A percentile compares a stretch with the other conserved stretches of the same genome.
These are phyloP conservation scores for Candidula unifasciata DNA, from an alignment of 2,888 invertebrate genomes.

Conservation along the genomic window DNA sequence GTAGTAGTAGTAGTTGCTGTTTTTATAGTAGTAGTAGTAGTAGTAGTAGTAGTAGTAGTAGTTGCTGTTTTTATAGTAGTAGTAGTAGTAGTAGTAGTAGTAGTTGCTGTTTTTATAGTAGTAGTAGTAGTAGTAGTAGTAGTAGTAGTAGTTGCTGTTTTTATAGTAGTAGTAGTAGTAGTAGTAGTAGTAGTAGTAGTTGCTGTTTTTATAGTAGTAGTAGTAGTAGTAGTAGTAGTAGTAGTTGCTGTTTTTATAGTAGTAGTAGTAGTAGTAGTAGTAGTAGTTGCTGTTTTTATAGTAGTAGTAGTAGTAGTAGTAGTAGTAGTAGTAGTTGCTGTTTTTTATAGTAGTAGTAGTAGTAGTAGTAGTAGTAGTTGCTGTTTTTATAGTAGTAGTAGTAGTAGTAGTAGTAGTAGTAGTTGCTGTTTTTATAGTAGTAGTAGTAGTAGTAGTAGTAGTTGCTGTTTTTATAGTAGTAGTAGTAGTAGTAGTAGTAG, in stretches of 20 bases:
- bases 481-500: neutral
- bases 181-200: slow-evolving; percentile 1
- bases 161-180: neutral
- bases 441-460: slow-evolving; percentile 8
- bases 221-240: neutral
- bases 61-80: neutral
- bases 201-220: neutral
- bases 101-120: neutral
- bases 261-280: slow-evolving; percentile 1
- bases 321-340: neutral
- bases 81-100: neutral
- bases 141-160: neutral
- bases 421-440: neutral
- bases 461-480: neutral
- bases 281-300: neutral
- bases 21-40: neutral
- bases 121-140: neutral
- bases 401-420: slow-evolving; percentile 2
- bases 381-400: neutral
- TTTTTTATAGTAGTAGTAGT: neutral
- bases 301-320: slow-evolving; percentile 4
- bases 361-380: neutral
- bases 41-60: neutral
- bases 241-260: neutral
- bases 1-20: neutral